A percentile compares a stretch with the other conserved stretches of the same genome.
Conservation (phyloP, 2,113 vertebrate species). For the Orientallactaga bullata region DNA sequence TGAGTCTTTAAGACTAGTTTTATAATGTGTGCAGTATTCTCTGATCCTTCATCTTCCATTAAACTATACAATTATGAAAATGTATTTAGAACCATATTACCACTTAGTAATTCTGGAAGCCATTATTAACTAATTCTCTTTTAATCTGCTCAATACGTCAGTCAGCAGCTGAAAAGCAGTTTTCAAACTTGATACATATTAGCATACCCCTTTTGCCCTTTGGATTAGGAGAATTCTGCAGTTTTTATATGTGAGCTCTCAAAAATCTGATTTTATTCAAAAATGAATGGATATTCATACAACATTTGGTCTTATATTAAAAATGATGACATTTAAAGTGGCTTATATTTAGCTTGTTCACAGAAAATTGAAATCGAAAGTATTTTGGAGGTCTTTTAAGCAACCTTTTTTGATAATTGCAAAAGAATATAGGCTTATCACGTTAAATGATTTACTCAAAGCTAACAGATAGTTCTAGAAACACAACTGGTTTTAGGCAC, state of each 20-base stretch:
- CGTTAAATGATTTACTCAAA: conserved; percentile 48
- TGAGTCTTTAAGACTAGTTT: conserved; percentile 77
- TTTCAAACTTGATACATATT: conserved; percentile 68
- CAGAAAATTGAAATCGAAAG: conserved; percentile 14
- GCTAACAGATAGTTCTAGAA: conserved; percentile 18
- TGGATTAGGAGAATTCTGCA: neutral
- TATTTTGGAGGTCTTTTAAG: neutral
- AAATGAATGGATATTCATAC: neutral
- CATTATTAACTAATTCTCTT: conserved; percentile 65
- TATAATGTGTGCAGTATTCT: conserved; percentile 76
- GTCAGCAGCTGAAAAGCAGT: conserved; percentile 40
- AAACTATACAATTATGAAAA: conserved; percentile 78
- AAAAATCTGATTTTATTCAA: conserved; percentile 31
- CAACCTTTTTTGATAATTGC: conserved; percentile 49
- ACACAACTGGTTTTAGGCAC: neutral
- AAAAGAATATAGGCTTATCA: conserved; percentile 4
- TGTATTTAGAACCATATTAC: conserved; percentile 51
- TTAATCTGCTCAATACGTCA: conserved; percentile 75
- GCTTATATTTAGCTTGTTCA: neutral
- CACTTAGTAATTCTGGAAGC: conserved; percentile 74
- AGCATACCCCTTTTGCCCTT: neutral
- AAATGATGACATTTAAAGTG: conserved; percentile 46
- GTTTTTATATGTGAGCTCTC: neutral
- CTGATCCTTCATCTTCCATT: conserved; percentile 63
- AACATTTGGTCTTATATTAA: conserved; percentile 39